phyloP scores from a whole-genome alignment of 53 echinoderm and acorn worm genomes.

The Crossaster papposus region DNA sequence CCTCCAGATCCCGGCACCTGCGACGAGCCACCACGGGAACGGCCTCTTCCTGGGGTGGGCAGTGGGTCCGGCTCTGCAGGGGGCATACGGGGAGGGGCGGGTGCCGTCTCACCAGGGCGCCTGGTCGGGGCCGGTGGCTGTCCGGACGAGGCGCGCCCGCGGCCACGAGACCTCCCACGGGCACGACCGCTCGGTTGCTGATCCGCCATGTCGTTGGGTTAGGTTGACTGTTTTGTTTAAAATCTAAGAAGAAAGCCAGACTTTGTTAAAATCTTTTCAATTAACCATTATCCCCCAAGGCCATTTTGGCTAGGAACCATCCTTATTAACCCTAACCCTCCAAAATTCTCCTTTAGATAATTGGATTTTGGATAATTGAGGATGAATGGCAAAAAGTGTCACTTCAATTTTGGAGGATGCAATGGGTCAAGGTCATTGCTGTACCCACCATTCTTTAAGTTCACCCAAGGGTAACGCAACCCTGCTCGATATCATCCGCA shows the following conservation, averaged over 20 bases:
- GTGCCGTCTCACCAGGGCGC: conserved; percentile 76
- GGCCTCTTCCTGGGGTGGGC: conserved; percentile 87
- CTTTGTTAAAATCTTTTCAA: background rate
- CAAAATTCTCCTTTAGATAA: too few species aligned
- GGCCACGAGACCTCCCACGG: conserved; percentile 74
- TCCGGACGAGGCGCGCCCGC: conserved; percentile 53
- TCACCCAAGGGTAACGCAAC: too few species aligned
- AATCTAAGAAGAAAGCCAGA: background rate
- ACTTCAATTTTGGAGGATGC: too few species aligned
- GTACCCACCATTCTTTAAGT: too few species aligned
- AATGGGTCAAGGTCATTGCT: too few species aligned
- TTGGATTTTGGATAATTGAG: too few species aligned
- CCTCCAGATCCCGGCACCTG: conserved; percentile 81
- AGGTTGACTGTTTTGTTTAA: background rate
- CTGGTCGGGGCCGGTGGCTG: conserved; percentile 41
- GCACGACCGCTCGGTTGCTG: conserved; percentile 71
- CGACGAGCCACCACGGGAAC: conserved; percentile 82
- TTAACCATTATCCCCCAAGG: too few species aligned
- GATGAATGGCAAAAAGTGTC: too few species aligned
- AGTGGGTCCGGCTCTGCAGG: conserved; percentile 64
- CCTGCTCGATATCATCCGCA: too few species aligned
- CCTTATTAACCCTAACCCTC: too few species aligned
- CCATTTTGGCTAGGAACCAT: too few species aligned
- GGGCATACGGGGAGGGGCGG: conserved; percentile 58
- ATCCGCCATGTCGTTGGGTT: conserved; percentile 48